Base-by-base conservation (phyloP, 2,888 invertebrate genomes). In the Leptinotarsa juncta region DNA sequence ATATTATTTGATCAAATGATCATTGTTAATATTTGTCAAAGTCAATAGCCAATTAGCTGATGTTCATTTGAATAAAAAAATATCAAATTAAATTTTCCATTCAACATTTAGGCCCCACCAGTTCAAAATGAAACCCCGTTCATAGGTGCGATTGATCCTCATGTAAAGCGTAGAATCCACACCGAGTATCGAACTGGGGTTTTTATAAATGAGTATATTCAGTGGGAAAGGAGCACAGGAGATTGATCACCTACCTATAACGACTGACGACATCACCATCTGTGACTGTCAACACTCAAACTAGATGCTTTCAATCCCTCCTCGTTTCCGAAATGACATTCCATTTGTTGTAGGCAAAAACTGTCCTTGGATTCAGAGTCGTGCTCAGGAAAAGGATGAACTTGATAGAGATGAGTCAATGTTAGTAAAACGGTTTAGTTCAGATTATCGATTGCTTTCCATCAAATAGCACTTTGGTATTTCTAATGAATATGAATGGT, bases 231-330 rank as follows among this genome's bases (percentile, higher is more conserved):
- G 48, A 49, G 18, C 55, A 48, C 60, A 67, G 76, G 81, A 82
- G 83, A 83, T 83, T 82, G 83, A 83, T 83, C 79, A 79, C 80
- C 81, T 77, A 73, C 80, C 73, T 76, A 74, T 78, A 76, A 76
- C 71, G 72, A 66, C 62, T 74, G 79, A 81, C 81, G 83, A 82
- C 82, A 81, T 79, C 81, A 81, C 83, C 82, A 83, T 83, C 82
- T 83, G 82, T 82, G 83, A 83, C 82, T 83, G 83, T 83, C 83
- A 83, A 81, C 83, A 82, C 82, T 81, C 79, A 78, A 80, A 82
- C 80, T 81, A 80, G 82, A 82, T 80, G 82, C 80, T 81, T 79
- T 81, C 81, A 81, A 83, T 83, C 82, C 80, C 79, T 77, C 75
- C 78, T 74, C 78, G 79, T 79, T 77, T 71, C 72, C 74, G 62